These are phyloP conservation scores for Delphinapterus leucas DNA, from an alignment of 2,113 vertebrate species.

Conservation along the genomic window DNA sequence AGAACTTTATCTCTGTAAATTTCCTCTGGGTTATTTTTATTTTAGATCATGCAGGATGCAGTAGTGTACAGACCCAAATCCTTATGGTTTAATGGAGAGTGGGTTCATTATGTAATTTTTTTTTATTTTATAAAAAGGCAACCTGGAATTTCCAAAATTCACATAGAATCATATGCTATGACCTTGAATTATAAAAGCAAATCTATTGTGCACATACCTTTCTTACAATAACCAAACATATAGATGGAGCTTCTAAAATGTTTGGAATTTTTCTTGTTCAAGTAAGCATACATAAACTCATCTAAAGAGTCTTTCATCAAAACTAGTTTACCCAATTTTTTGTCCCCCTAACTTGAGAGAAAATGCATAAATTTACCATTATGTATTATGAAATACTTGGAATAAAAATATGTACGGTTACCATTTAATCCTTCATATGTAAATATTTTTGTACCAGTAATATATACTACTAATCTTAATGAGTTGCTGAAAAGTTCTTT, in stretches of 20 bases:
- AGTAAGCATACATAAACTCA: background rate
- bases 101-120: background rate
- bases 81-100: background rate
- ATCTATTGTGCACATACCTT: background rate
- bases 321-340: background rate
- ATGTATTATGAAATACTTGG: background rate
- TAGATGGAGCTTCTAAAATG: background rate
- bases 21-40: background rate
- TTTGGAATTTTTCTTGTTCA: conserved; percentile 21
- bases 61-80: background rate
- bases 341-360: background rate
- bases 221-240: background rate
- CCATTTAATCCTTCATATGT: background rate
- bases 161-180: background rate
- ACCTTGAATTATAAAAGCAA: conserved; percentile 5
- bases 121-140: background rate
- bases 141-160: background rate
- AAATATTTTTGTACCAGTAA: background rate
- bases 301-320: background rate
- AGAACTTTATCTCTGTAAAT: background rate
- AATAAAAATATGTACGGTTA: background rate
- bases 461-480: background rate
- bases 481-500: background rate
- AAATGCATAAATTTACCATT: background rate
- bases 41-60: background rate